These are phyloP conservation scores for Cerastis rubricosa DNA, from an alignment of 2,888 invertebrate species.

Conservation along the genomic window DNA sequence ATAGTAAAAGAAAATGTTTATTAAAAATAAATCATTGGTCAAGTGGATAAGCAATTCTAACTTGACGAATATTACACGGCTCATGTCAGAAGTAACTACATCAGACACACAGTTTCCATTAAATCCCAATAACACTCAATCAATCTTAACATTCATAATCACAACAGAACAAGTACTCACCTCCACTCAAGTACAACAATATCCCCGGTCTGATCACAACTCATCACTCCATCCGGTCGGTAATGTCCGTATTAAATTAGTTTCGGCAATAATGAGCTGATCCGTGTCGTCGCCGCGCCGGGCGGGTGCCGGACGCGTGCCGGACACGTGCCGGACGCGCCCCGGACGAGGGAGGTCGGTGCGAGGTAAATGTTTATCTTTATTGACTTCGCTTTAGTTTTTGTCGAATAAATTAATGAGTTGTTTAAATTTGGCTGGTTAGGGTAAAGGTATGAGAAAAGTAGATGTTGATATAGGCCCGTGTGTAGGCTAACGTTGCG, in stretches of 20 bases:
- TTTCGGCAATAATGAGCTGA: constrained; percentile 61
- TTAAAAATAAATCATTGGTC: neutral
- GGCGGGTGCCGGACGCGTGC: constrained; percentile 66
- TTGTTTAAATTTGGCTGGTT: neutral
- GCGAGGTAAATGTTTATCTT: constrained; percentile 59
- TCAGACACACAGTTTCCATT: constrained; percentile 3
- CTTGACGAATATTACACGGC: neutral
- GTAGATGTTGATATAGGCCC: neutral
- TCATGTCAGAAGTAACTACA: neutral
- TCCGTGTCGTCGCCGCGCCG: constrained; percentile 51
- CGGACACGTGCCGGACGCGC: constrained; percentile 41
- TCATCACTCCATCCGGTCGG: constrained; percentile 53
- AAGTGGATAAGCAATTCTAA: neutral
- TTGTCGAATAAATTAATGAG: neutral
- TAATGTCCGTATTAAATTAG: constrained; percentile 47
- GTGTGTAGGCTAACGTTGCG: neutral
- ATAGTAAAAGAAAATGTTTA: neutral
- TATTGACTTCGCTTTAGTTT: constrained; percentile 53
- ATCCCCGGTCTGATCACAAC: constrained; percentile 32
- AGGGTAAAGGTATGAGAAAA: neutral
- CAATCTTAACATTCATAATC: constrained; percentile 27
- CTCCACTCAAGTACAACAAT: constrained; percentile 22
- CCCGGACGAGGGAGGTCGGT: constrained; percentile 15
- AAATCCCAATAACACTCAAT: constrained; percentile 20
- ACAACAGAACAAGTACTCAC: constrained; percentile 34